Evolutionary conservation across 2,113 vertebrate species (phyloP).

Genomic region (Lycocorax pyrrhopterus): DNA sequence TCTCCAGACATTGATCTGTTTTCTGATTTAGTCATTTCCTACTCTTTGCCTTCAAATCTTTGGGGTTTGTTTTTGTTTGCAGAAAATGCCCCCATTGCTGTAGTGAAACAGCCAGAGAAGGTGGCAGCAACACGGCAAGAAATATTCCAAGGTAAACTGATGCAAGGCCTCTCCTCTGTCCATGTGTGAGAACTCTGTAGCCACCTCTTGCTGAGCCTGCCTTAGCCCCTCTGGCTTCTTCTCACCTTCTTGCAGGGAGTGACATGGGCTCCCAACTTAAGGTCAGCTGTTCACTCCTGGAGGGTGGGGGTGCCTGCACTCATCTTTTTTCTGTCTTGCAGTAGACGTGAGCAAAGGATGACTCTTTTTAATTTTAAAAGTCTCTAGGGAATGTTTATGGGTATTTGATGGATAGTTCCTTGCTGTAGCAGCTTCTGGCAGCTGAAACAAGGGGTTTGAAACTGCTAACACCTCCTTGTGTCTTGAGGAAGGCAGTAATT

Average conservation of each 20-base stretch:
- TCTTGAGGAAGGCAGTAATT: background rate
- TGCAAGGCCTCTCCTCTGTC: background rate
- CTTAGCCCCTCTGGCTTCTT: background rate
- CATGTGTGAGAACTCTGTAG: background rate
- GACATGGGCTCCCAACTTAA: background rate
- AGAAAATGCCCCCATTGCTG: constrained; percentile 70
- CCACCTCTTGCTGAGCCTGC: background rate
- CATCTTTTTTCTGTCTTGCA: background rate
- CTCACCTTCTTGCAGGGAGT: background rate
- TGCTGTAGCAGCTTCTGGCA: background rate
- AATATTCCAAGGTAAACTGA: constrained; percentile 80
- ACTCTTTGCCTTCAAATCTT: background rate
- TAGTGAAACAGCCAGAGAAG: constrained; percentile 77
- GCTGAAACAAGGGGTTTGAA: background rate
- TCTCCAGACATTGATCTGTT: background rate
- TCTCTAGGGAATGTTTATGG: background rate
- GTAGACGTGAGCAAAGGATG: background rate
- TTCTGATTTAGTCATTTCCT: background rate
- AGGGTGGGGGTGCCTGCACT: background rate
- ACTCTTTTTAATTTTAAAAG: background rate
- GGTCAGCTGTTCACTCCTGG: background rate
- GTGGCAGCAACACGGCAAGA: constrained; percentile 80
- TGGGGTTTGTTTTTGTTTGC: background rate
- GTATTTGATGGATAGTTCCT: background rate
- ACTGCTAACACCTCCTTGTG: background rate